Evolutionary conservation across 2,797 vertebrate species (phyloP).

Genomic region (Argentina silus): DNA sequence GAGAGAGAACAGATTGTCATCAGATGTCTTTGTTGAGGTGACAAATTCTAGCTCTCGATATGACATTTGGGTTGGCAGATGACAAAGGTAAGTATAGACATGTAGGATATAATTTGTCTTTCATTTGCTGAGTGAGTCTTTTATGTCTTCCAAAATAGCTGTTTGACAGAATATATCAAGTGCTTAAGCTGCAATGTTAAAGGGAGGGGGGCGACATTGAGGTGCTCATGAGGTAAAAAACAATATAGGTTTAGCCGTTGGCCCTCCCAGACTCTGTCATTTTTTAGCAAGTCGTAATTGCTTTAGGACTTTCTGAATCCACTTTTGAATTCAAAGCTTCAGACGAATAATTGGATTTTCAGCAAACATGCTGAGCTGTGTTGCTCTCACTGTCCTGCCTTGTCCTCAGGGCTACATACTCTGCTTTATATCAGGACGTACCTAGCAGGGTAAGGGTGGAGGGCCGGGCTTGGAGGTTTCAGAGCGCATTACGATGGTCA

Average conservation of each 20-base stretch:
- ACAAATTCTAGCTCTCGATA: background rate
- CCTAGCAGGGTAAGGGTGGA: slow-evolving; percentile 57
- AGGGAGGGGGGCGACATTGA: slow-evolving; percentile 28
- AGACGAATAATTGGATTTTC: slow-evolving; percentile 88
- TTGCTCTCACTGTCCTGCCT: slow-evolving; percentile 78
- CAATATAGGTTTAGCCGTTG: slow-evolving; percentile 73
- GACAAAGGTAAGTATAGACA: background rate
- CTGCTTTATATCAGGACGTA: slow-evolving; percentile 74
- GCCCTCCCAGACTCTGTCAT: slow-evolving; percentile 33
- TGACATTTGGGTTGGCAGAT: background rate
- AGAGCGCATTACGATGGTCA: slow-evolving; percentile 71
- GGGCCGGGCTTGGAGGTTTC: slow-evolving; percentile 66
- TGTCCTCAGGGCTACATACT: slow-evolving; percentile 77
- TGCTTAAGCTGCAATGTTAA: slow-evolving; percentile 25
- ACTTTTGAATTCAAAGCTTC: slow-evolving; percentile 86
- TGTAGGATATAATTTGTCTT: background rate
- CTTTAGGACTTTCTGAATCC: slow-evolving; percentile 86
- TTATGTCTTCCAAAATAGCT: slow-evolving; percentile 12
- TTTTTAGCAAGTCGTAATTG: slow-evolving; percentile 77
- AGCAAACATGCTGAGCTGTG: slow-evolving; percentile 88
- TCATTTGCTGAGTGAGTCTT: background rate
- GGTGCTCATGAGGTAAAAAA: slow-evolving; percentile 63
- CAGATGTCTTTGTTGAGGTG: no score
- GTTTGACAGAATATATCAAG: slow-evolving; percentile 25
- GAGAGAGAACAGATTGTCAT: background rate